These are phyloP conservation scores for Paracyclopina nana DNA, from an alignment of 1,140 invertebrate genomes.

Conservation along the genomic window DNA sequence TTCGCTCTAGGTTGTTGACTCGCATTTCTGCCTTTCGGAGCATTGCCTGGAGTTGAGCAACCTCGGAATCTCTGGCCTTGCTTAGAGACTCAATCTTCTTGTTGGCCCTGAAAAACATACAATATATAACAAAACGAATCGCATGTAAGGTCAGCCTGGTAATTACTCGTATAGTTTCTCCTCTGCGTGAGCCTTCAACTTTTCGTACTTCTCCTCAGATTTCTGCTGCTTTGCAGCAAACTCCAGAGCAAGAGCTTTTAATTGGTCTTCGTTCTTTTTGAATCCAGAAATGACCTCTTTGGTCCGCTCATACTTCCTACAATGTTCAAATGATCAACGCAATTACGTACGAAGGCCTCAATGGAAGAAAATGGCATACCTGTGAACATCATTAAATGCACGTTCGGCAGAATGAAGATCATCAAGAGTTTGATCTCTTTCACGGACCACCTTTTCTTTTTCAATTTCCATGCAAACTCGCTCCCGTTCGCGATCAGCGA, in stretches of 20 bases:
- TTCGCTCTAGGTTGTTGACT: constrained; percentile 35
- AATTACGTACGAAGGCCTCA: background rate
- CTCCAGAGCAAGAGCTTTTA: background rate
- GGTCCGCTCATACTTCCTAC: constrained; percentile 37
- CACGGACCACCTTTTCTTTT: constrained; percentile 19
- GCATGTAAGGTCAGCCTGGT: background rate
- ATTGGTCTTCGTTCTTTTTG: constrained; percentile 38
- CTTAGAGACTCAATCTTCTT: constrained; percentile 42
- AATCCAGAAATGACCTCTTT: constrained; percentile 38
- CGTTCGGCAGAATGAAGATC: constrained; percentile 52
- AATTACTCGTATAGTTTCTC: constrained; percentile 35
- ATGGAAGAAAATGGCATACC: background rate
- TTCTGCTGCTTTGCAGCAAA: constrained; percentile 32
- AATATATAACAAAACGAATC: background rate
- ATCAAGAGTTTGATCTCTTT: constrained; percentile 39
- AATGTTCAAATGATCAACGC: background rate
- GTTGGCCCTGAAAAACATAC: constrained; percentile 30
- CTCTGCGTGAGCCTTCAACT: constrained; percentile 37
- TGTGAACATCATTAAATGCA: constrained; percentile 47
- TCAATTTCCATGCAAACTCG: background rate
- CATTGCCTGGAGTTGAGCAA: constrained; percentile 46
- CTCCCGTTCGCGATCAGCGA: constrained; percentile 5
- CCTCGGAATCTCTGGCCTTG: constrained; percentile 38
- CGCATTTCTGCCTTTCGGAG: constrained; percentile 50
- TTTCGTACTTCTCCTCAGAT: constrained; percentile 36